These are phyloP conservation scores for Aspidiotus destructor DNA, from an alignment of 2,888 invertebrate genomes.

Conservation along the genomic window DNA sequence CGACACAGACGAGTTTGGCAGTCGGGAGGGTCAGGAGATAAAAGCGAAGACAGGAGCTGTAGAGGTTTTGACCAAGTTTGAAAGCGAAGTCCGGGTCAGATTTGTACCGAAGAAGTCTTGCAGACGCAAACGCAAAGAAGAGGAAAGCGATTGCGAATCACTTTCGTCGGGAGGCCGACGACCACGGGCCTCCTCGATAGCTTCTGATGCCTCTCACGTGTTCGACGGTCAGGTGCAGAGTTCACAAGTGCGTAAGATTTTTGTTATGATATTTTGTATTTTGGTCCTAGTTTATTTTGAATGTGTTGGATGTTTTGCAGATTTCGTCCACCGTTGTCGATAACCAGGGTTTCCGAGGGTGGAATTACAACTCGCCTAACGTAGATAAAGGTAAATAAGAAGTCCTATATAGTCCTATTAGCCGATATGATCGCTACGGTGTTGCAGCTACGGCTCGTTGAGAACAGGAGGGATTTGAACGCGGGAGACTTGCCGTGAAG, in stretches of 20 bases:
- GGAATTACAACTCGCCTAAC: no score
- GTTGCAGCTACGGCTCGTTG: no score
- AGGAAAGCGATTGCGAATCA: conserved; percentile 47
- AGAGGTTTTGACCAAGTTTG: conserved; percentile 76
- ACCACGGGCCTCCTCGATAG: background rate
- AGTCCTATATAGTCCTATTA: no score
- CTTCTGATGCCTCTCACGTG: conserved; percentile 60
- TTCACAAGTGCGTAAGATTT: conserved; percentile 53
- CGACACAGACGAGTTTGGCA: conserved; percentile 76
- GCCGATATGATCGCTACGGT: no score
- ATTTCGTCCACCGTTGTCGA: conserved; percentile 68
- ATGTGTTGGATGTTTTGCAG: no score
- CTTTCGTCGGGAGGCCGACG: background rate
- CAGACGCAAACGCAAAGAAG: conserved; percentile 63
- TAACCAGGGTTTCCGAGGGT: conserved; percentile 39
- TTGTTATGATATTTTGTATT: background rate
- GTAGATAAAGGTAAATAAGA: no score
- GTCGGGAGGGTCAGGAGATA: conserved; percentile 69
- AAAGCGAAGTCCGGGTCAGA: conserved; percentile 75
- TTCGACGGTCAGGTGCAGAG: conserved; percentile 57
- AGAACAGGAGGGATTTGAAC: no score
- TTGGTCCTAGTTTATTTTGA: background rate
- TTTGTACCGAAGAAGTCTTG: conserved; percentile 77
- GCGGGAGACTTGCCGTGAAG: no score
- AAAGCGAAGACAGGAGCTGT: conserved; percentile 70